Base-by-base conservation (phyloP, 2,113 vertebrate species). In the Myotis lucifugus region DNA sequence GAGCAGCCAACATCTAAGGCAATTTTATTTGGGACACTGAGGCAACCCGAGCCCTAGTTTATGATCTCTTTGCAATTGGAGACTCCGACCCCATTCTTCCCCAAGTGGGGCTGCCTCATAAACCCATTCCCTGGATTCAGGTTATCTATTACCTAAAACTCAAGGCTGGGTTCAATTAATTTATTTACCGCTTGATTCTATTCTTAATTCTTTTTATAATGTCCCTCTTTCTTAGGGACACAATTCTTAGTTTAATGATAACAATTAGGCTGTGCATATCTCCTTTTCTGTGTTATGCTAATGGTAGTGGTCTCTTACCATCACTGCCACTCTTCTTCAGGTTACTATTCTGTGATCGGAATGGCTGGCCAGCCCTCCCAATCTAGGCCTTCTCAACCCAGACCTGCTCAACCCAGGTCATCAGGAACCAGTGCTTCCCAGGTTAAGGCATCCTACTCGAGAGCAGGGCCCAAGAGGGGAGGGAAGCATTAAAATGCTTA, bases 401-500 rank as follows among this genome's bases (percentile, higher is more conserved):
- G n/a, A n/a, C n/a, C n/a, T n/a, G n/a, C n/a, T n/a, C n/a, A n/a
- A n/a, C 27, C 21, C 23, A 95, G 88, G 46, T 81, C 92, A 87
- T 91, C 56, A 11, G 32, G 32, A 40, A 29, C 25, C 29, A 84
- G 15, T 29, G 9, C 52, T 90, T 82, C 94, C 6, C 94, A 95
- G 40, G 50, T 82, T 74, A 97, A 94, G 50, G 19, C 76, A 34
- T 46, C 21, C n/a, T 14, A 18, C 13, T 10, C 74, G 85, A 85
- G 34, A 92, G 40, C 84, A 76, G 90, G 90, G 40, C 34, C 70
- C n/a, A 95, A 52, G 61, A 95, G 34, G 29, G 52, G 5, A 59
- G 79, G 93, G 40, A 97, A 84, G n/a, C 91, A 4, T 76, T 97
- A 34, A 95, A 52, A 17, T 66, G 3, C 52, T 78, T 37, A 40